Base-by-base conservation (phyloP, 2,113 vertebrate species). In the Myotis yumanensis region DNA sequence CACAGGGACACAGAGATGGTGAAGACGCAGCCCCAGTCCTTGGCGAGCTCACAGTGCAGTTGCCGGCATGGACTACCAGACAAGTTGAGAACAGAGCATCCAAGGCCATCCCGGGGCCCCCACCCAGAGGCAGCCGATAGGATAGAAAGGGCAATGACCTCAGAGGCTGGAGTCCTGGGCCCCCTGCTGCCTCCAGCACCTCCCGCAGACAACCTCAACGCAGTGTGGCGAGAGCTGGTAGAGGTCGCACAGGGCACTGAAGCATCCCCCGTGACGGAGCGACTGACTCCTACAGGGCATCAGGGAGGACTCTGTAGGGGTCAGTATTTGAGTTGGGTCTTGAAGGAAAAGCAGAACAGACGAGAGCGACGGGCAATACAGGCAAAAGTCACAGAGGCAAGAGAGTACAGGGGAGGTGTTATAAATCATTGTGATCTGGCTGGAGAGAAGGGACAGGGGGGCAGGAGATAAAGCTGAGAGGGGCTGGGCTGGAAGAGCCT, bases 161-260 rank as follows among this genome's bases (percentile, higher is more conserved):
- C 25, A 15, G 20, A 69, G 51, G 22, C 76, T 35, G 51, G 59
- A 40, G 37, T 11, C 35, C 30, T 0, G 0, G 15, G 28, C 25
- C 62, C 48, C 6, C 23, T 17, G 54, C 17, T 30, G 37, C 62
- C 0, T 37, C 75, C 18, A 30, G n/a, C 32, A 16, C 69, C 16
- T n/a, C 32, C 59, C 35, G 3, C 46, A 66, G 52, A 52, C 30
- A 35, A 23, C 16, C 1, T 89, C 57, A 43, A 15, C 20, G 35
- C 46, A 3, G 43, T 4, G 46, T 15, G 20, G 14, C 23, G 2
- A 69, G 69, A 18, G 11, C 46, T 28, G 0, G 0, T 18, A 12
- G 35, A 88, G 51, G 10, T 17, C 7, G 5, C 2, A 12, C 30
- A 7, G 28, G 10, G 25, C 30, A 37, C 76, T 8, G 46, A 11